A percentile compares a stretch with the other conserved stretches of the same genome.
These are phyloP conservation scores for Elephas maximus DNA, from an alignment of 2,113 vertebrate species.

Conservation along the genomic window DNA sequence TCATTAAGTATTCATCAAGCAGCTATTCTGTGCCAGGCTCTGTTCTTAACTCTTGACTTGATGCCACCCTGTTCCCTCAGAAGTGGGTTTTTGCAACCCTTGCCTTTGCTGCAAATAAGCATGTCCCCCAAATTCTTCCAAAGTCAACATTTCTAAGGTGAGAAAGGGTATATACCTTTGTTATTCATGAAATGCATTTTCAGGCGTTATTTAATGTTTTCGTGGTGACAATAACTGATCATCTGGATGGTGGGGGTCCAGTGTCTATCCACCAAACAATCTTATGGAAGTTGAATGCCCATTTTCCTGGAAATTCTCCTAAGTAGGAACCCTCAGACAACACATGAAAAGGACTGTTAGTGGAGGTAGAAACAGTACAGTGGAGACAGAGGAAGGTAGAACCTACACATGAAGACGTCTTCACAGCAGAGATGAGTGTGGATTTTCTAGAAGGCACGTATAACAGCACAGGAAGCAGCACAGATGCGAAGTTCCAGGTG, in stretches of 20 bases:
- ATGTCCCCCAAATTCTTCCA: background rate
- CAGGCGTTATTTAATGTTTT: background rate
- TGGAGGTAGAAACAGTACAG: background rate
- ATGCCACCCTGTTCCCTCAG: background rate
- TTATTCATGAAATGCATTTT: slow-evolving; percentile 17
- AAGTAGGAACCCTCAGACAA: background rate
- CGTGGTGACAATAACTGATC: background rate
- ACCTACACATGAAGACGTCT: background rate
- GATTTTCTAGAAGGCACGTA: background rate
- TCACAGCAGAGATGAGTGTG: background rate
- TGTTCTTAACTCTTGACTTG: background rate
- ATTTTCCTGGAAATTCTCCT: background rate
- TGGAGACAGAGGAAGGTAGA: background rate
- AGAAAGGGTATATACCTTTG: slow-evolving; percentile 4
- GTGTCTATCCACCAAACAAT: background rate
- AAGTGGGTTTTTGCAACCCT: background rate
- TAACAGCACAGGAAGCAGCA: background rate
- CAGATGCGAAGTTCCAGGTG: background rate
- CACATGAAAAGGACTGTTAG: background rate
- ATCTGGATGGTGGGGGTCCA: background rate
- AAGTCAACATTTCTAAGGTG: background rate
- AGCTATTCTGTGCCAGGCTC: background rate
- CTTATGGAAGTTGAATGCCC: background rate
- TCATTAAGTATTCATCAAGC: background rate
- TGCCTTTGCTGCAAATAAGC: background rate